phyloP scores from a whole-genome alignment of 2,888 invertebrate species.

The Elysia crispata region DNA sequence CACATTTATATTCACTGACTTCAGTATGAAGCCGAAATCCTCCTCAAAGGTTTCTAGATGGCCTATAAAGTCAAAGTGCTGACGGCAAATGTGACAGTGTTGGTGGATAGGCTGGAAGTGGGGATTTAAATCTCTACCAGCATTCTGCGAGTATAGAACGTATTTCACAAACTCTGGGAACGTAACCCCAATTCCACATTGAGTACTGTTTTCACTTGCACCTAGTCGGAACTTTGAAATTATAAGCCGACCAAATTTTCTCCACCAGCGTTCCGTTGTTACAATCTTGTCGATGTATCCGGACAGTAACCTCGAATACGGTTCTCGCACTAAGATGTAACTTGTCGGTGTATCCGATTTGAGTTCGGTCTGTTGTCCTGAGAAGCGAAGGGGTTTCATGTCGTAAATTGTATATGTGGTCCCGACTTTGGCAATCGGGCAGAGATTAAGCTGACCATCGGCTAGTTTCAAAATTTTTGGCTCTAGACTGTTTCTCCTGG shows the following conservation, averaged over 20 bases:
- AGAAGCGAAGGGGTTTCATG: not conserved
- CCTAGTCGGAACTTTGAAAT: constrained; percentile 54
- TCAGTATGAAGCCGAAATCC: constrained; percentile 50
- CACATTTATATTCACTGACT: constrained; percentile 24
- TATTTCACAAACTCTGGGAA: constrained; percentile 64
- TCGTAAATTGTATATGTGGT: not conserved
- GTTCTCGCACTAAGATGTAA: constrained; percentile 63
- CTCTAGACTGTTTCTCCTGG: no score
- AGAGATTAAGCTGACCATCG: not conserved
- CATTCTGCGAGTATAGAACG: constrained; percentile 59
- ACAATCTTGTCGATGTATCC: constrained; percentile 66
- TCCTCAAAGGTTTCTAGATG: constrained; percentile 65
- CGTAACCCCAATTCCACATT: constrained; percentile 64
- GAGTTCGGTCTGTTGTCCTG: no score
- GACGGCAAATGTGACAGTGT: constrained; percentile 62
- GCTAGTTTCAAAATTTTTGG: not conserved
- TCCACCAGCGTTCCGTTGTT: constrained; percentile 61
- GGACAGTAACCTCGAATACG: constrained; percentile 62
- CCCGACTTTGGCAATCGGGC: constrained; percentile 16
- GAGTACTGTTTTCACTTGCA: constrained; percentile 50
- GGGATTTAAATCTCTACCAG: constrained; percentile 56
- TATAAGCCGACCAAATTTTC: constrained; percentile 56
- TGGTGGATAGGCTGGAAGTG: constrained; percentile 66
- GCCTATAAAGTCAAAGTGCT: constrained; percentile 64
- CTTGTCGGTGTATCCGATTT: not conserved